Percentiles rank a stretch among this genome's conserved stretches.
These are phyloP conservation scores for Rousettus madagascariensis DNA, from an alignment of 2,797 vertebrate genomes.

Conservation along the genomic window DNA sequence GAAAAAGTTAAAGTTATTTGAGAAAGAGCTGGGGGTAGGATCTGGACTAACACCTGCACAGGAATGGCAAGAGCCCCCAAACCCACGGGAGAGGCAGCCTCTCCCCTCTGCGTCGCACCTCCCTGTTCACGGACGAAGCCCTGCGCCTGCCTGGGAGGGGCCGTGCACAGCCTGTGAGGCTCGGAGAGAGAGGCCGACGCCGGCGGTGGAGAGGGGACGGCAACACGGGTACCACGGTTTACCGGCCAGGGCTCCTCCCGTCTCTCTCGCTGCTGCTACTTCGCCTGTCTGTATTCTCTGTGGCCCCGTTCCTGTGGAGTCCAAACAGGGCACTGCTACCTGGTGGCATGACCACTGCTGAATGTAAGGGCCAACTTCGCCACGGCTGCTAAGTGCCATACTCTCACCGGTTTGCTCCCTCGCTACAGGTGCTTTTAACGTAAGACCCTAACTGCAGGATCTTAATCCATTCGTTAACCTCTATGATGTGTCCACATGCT, in stretches of 20 bases:
- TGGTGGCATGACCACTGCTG: not conserved
- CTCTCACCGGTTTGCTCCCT: not conserved
- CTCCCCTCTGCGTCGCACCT: not conserved
- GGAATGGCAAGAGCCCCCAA: not conserved
- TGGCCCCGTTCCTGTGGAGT: not conserved
- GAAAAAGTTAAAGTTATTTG: not conserved
- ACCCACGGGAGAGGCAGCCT: not conserved
- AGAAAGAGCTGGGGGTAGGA: not conserved
- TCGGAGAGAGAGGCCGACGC: not conserved
- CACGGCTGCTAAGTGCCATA: not conserved
- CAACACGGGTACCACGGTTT: fast-evolving
- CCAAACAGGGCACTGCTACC: not conserved
- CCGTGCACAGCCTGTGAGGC: not conserved
- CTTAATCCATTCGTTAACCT: not conserved
- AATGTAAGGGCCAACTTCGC: too few relatives aligned
- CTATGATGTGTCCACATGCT: fast-evolving
- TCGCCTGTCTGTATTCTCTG: not conserved
- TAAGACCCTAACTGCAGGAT: not conserved
- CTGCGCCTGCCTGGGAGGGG: too few relatives aligned
- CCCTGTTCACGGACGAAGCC: not conserved
- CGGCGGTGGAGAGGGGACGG: not conserved
- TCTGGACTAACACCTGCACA: not conserved
- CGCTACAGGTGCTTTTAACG: not conserved
- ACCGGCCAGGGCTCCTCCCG: not conserved
- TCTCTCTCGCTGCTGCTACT: not conserved